Base-by-base conservation (phyloP, 2,888 invertebrate species). In the Deilephila porcellus region DNA sequence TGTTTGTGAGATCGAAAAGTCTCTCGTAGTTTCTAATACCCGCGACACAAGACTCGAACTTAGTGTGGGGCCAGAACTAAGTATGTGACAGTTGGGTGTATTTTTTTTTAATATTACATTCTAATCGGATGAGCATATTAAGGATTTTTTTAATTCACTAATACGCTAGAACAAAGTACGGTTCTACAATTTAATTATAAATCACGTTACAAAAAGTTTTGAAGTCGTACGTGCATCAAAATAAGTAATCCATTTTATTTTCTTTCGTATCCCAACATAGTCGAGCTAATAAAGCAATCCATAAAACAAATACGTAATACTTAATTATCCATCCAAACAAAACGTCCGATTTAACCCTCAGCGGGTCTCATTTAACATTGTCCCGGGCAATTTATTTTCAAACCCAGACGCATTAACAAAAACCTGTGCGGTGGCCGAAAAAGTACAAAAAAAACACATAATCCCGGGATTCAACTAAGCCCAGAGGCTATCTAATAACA, bases 401-500 rank as follows among this genome's bases (percentile, higher is more conserved):
- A 85, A 87, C 86, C 91, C 93, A 94, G 93, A 94, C 93, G 85
- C 94, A 94, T 94, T 94, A 93, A 94, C 94, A 92, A 94, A 93
- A 93, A 91, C 91, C 86, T 83, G 80, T 63, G 76, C 80, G 83
- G 80, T 85, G 84, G 85, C 83, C 84, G 88, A 90, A 89, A 90
- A 90, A 92, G 87, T 87, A 85, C 86, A 84, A 89, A 93, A 93
- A 92, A 93, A 93, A 81, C 79, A 81, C 82, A 87, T 86, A 91
- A 90, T 88, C 89, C 85, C 79, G 84, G 67, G 81, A 85, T 86
- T 80, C 85, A 91, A 94, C 93, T 94, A 94, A 94, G 93, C 94
- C 94, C 93, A 83, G 88, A 86, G 93, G 94, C 94, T 93, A 94
- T 94, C 94, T 94, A 94, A 94, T 94, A 94, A 94, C 94, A 94